Evolutionary conservation across 2,888 invertebrate genomes (phyloP).

Genomic region (Disparrhopalites patrizii): DNA sequence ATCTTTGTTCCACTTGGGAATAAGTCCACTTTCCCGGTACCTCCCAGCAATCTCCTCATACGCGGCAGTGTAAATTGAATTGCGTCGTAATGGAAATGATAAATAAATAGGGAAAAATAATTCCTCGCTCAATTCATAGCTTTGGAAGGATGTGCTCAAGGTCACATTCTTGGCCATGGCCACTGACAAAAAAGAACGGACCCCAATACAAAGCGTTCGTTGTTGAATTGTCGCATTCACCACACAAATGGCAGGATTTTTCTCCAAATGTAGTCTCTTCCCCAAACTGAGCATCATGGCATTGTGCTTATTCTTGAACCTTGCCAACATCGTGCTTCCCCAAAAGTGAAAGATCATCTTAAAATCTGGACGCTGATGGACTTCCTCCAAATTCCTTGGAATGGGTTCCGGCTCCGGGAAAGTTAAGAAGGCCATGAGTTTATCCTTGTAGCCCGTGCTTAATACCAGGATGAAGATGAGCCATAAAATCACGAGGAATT

Average conservation of each 20-base stretch:
- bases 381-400: constrained; percentile 10
- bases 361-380: constrained; percentile 6
- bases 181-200: constrained; percentile 5
- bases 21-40: constrained; percentile 2
- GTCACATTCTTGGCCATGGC: constrained; percentile 15
- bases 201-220: constrained; percentile 10
- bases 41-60: constrained; percentile 16
- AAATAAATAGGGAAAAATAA: constrained; percentile 24
- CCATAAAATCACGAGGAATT: neutral
- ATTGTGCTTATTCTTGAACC: constrained; percentile 16
- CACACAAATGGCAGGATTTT: constrained; percentile 13
- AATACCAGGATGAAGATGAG: constrained; percentile 1
- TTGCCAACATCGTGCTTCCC: constrained; percentile 17
- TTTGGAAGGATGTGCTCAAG: constrained; percentile 13
- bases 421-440: constrained; percentile 7
- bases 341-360: constrained; percentile 21
- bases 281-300: constrained; percentile 12
- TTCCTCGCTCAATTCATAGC: constrained; percentile 8
- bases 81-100: constrained; percentile 8
- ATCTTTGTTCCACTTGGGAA: constrained; percentile 1
- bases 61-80: constrained; percentile 7
- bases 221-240: constrained; percentile 6
- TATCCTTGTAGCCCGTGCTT: constrained; percentile 17
- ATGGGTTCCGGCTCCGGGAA: constrained; percentile 13
- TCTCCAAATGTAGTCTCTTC: neutral